These are phyloP conservation scores for Conchocele bisecta DNA, from an alignment of 2,888 invertebrate genomes.

Conservation along the genomic window DNA sequence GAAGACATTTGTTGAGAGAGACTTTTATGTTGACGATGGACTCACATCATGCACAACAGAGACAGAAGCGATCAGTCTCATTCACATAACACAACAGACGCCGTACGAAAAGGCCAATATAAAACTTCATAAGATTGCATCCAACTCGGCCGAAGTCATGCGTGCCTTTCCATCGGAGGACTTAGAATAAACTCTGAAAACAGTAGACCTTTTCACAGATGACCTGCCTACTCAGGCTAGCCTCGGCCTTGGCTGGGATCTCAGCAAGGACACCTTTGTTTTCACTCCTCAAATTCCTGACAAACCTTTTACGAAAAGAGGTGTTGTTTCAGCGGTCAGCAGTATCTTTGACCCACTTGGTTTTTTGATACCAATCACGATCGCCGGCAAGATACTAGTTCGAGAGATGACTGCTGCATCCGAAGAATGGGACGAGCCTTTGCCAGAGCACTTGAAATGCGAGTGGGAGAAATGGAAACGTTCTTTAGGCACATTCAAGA, in stretches of 20 bases:
- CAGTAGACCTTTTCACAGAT: neutral
- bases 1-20: conserved; percentile 11
- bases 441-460: too few relatives aligned
- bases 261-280: neutral
- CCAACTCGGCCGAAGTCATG: neutral
- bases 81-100: conserved; percentile 37
- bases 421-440: conserved; percentile 44
- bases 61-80: conserved; percentile 19
- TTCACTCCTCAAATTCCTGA: neutral
- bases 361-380: too few relatives aligned
- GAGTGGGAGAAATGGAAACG: too few relatives aligned
- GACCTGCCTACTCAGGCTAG: neutral
- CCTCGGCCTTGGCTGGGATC: neutral
- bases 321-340: conserved; percentile 35
- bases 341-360: too few relatives aligned
- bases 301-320: neutral
- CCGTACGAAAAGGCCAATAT: neutral
- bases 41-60: conserved; percentile 31
- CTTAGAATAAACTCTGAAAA: neutral
- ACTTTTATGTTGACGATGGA: conserved; percentile 63
- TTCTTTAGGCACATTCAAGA: too few relatives aligned
- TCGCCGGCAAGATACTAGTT: too few relatives aligned
- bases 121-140: neutral
- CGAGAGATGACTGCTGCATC: neutral
- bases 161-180: neutral